Conservation (phyloP, 2,797 vertebrate genomes). For the Scarus forsteni region DNA sequence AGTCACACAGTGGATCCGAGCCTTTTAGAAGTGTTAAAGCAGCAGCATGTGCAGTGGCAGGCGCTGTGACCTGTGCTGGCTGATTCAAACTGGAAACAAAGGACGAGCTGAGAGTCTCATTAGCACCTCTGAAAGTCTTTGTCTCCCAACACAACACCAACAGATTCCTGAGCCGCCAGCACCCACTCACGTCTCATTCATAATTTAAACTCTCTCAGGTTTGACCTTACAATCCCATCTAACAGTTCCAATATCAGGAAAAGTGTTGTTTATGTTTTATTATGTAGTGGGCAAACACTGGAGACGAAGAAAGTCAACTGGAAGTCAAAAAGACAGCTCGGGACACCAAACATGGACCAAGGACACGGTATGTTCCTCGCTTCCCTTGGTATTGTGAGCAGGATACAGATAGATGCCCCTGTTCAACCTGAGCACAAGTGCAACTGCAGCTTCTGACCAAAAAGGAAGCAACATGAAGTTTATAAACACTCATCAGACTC, state of each 20-base stretch:
- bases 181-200: constrained; percentile 39
- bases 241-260: constrained; percentile 1
- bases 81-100: constrained; percentile 73
- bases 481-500: too few relatives aligned
- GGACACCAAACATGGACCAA: too few relatives aligned
- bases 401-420: too few relatives aligned
- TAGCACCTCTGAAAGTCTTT: constrained; percentile 73
- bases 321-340: too few relatives aligned
- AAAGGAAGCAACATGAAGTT: too few relatives aligned
- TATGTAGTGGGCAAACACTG: not conserved
- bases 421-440: too few relatives aligned
- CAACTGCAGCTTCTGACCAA: too few relatives aligned
- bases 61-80: constrained; percentile 66
- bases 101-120: constrained; percentile 61
- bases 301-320: too few relatives aligned
- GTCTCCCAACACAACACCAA: constrained; percentile 55
- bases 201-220: constrained; percentile 19
- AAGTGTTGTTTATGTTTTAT: not conserved
- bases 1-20: constrained; percentile 29
- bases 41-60: constrained; percentile 52
- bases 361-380: too few relatives aligned
- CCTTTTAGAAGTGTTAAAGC: constrained; percentile 62
- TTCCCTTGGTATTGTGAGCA: too few relatives aligned
- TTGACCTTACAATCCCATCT: constrained; percentile 16
- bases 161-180: constrained; percentile 35